Base-by-base conservation (phyloP, 2,113 vertebrate genomes). In the Herpetotheres cachinnans region DNA sequence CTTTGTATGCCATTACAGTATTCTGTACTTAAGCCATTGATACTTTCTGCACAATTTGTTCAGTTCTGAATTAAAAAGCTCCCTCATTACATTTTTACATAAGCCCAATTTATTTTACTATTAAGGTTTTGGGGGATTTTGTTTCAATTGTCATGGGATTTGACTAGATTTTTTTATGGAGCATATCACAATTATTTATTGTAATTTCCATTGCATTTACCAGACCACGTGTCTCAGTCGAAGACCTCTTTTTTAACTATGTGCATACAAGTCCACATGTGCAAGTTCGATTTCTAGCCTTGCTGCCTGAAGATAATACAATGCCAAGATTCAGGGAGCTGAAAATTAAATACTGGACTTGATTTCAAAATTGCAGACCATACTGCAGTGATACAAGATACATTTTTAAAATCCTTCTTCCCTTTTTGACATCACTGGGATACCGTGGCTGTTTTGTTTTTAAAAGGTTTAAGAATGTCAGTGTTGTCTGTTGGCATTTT, bases 1-100 rank as follows among this genome's bases (percentile, higher is more conserved):
- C 63, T 95, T 95, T 97, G 93, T 94, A 91, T 17, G 95, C 76
- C 66, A 72, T 93, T 94, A 73, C 93, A 89, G 81, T 82, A 89
- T 13, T 67, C 84, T 76, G 70, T 89, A 74, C 70, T 92, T 95
- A 76, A 93, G 93, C 63, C 49, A 63, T 54, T 4, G 32, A 61
- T 49, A 78, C 3, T 73, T 78, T 65, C 30, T 25, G 20, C 21
- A 49, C 27, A 16, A 16, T 89, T 92, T 91, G 38, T 69, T 90
- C 76, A 27, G 56, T 59, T 32, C 59, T 55, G 50, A 88, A 89
- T 78, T 65, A 65, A 88, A 90, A 70, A 73, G 32, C 18, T 77
- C 29, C 15, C 47, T 90, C 19, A 15, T 95, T 73, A 44, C 2
- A 10, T 22, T 85, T 63, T 84, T 77, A 34, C 27, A 59, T 86